Base-by-base conservation (phyloP, 2,888 invertebrate genomes). In the Drosophila histrio region DNA sequence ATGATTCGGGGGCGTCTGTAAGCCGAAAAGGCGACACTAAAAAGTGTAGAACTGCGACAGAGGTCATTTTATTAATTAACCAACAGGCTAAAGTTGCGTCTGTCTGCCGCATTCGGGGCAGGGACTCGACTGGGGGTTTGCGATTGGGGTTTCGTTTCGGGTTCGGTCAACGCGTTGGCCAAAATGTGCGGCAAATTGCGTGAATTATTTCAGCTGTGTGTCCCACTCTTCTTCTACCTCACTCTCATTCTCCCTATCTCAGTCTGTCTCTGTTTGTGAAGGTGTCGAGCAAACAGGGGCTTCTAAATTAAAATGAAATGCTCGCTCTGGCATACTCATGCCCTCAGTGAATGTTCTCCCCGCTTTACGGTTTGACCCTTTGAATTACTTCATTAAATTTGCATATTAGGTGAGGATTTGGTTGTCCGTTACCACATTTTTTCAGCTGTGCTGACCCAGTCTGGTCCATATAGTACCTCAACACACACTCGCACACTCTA, bases 41-140 rank as follows among this genome's bases (percentile, higher is more conserved):
- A 56, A 61, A 64, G 38, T 59, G 64, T 38, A 43, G 50, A 63
- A 44, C 64, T 67, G 68, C 67, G 83, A 70, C 84, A 74, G 80
- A 89, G 88, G 89, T 88, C 87, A 82, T 82, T 89, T 90, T 82
- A 88, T 89, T 89, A 89, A 90, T 90, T 90, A 89, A 89, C 82
- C 87, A 78, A 78, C 72, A 84, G 66, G 68, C 75, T 46, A 68
- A 77, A 77, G 71, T 63, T 56, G 53, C 57, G 59, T 43, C 22
- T 57, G 47, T 47, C 56, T 38, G 28, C 13, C 28, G 21, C 28
- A 11, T 59, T 38, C 60, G 44, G 11, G 57, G 39, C 41, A 47
- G 67, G 54, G 60, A 39, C 50, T 49, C 46, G 15, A 19, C 8
- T 22, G 15, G 2, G 17, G 17, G 36, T 15, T 11, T 15, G 21